Conservation (phyloP, 2,113 vertebrate genomes). For the Carlito syrichta region DNA sequence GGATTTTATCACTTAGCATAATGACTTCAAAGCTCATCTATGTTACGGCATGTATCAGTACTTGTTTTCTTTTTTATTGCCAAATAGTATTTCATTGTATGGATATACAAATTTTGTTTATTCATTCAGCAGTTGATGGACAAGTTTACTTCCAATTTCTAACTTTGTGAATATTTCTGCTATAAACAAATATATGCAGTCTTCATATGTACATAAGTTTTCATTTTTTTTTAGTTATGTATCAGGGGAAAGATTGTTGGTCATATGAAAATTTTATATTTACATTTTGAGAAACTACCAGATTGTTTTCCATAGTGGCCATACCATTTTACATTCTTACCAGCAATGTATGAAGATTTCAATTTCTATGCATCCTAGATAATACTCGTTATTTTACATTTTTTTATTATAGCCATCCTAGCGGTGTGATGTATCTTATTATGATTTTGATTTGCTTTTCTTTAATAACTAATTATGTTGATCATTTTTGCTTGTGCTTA, state of each 20-base stretch:
- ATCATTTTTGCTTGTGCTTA: neutral
- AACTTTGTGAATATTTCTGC: neutral
- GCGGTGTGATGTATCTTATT: neutral
- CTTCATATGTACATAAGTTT: neutral
- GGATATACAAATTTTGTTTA: neutral
- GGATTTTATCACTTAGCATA: neutral
- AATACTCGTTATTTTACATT: neutral
- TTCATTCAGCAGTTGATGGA: neutral
- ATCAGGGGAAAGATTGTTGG: neutral
- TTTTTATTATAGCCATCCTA: neutral
- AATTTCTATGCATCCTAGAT: neutral
- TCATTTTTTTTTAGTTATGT: neutral
- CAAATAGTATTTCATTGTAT: neutral
- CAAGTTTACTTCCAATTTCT: neutral
- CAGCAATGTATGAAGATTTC: neutral
- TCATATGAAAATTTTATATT: neutral
- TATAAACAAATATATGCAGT: neutral
- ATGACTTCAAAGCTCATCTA: neutral
- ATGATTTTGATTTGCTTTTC: neutral
- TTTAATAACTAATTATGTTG: neutral
- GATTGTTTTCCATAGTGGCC: neutral
- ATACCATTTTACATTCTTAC: neutral
- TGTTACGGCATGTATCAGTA: neutral
- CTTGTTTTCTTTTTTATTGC: neutral
- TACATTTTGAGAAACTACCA: neutral